These are phyloP conservation scores for Uloborus plumipes DNA, from an alignment of 2,888 invertebrate species.

Conservation along the genomic window DNA sequence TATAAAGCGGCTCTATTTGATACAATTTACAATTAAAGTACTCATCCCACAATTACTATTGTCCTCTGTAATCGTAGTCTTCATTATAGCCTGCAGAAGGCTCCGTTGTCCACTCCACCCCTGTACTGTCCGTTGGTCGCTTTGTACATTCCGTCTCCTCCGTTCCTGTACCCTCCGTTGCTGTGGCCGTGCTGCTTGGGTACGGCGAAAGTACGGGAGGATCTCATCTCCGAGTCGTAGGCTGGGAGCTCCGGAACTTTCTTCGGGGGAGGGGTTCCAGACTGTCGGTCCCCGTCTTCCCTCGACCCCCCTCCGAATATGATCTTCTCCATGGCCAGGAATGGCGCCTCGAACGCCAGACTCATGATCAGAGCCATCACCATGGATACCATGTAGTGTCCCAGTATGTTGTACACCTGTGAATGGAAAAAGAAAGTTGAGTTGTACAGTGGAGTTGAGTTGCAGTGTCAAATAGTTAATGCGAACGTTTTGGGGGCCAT, in stretches of 20 bases:
- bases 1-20: too few relatives aligned
- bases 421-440: neutral
- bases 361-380: conserved; percentile 39
- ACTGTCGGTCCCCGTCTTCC: neutral
- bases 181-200: conserved; percentile 6
- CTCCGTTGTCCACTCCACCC: conserved; percentile 31
- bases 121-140: conserved; percentile 33
- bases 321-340: conserved; percentile 58
- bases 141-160: conserved; percentile 45
- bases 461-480: too few relatives aligned
- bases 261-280: conserved; percentile 1
- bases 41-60: too few relatives aligned
- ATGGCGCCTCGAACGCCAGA: conserved; percentile 52
- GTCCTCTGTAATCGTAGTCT: too few relatives aligned
- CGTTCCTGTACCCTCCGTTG: conserved; percentile 37
- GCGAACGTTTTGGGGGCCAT: too few relatives aligned
- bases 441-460: neutral
- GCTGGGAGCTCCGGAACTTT: conserved; percentile 28
- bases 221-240: conserved; percentile 46
- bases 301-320: conserved; percentile 22
- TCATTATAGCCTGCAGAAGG: conserved; percentile 49
- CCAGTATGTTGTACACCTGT: conserved; percentile 57
- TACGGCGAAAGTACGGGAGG: conserved; percentile 9
- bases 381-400: conserved; percentile 61
- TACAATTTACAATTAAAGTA: too few relatives aligned